Conservation (phyloP, 2,888 invertebrate genomes). For the Pachydiplax longipennis region DNA sequence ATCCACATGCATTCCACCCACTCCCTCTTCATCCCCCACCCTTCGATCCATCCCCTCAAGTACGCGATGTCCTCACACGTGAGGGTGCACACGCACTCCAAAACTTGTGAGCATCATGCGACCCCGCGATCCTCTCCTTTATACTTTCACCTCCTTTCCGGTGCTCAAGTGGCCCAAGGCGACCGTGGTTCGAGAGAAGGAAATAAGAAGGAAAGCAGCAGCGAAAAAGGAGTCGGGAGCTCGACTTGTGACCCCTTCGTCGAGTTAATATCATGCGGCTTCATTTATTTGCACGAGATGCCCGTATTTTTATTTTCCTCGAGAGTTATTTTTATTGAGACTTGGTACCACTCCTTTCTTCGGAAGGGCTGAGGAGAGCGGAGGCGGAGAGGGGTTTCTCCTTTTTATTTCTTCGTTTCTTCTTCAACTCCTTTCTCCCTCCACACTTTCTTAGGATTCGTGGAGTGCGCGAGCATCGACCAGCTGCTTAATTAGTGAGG, state of each 20-base stretch:
- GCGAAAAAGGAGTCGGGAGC: not conserved
- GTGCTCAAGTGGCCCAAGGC: not conserved
- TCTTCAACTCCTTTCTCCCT: not conserved
- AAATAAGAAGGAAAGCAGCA: not conserved
- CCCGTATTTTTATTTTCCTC: not conserved
- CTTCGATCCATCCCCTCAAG: not conserved
- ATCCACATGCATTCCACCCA: not conserved
- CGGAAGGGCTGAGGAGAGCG: not conserved
- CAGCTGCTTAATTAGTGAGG: conserved; percentile 38
- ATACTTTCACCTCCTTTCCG: not conserved
- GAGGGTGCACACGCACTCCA: conserved; percentile 3
- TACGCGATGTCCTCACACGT: not conserved
- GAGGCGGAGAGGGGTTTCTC: not conserved
- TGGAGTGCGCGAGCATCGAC: conserved; percentile 20
- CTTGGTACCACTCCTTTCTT: not conserved
- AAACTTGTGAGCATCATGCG: not conserved
- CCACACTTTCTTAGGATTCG: not conserved
- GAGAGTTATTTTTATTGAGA: not conserved
- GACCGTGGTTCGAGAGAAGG: not conserved
- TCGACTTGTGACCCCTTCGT: not conserved
- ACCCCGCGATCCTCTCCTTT: not conserved
- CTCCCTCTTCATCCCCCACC: not conserved
- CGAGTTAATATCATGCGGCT: not conserved
- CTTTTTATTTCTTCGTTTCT: not conserved
- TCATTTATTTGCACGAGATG: not conserved